Percentiles rank a stretch among this genome's conserved stretches.
phyloP scores from a whole-genome alignment of 2,888 invertebrate genomes.

The Meiosimyza platycephala region DNA sequence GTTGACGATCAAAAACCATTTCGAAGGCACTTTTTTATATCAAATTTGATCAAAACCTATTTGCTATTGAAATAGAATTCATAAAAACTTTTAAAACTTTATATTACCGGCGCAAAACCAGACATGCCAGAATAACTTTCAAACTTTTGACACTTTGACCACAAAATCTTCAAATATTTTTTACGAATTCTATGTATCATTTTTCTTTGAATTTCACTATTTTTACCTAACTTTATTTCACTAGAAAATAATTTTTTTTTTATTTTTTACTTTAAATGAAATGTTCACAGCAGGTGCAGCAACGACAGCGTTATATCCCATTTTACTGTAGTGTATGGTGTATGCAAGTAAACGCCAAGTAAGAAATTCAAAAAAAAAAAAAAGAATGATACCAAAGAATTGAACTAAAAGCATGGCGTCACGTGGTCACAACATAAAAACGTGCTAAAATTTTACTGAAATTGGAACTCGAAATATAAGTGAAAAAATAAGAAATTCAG shows the following conservation, averaged over 20 bases:
- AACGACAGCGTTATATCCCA: slow-evolving; percentile 1
- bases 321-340: neutral
- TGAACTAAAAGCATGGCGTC: slow-evolving; percentile 55
- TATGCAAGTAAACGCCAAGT: neutral
- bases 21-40: too few relatives aligned
- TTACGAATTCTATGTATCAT: neutral
- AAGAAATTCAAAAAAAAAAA: slow-evolving; percentile 19
- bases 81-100: too few relatives aligned
- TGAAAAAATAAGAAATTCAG: neutral
- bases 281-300: slow-evolving; percentile 59
- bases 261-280: slow-evolving; percentile 39
- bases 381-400: slow-evolving; percentile 26
- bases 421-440: slow-evolving; percentile 68
- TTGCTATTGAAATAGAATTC: too few relatives aligned
- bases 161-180: slow-evolving; percentile 45
- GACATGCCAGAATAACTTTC: too few relatives aligned
- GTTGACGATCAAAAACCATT: too few relatives aligned
- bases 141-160: slow-evolving; percentile 55
- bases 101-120: too few relatives aligned
- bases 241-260: neutral
- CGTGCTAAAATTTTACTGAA: slow-evolving; percentile 66
- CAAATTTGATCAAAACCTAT: too few relatives aligned
- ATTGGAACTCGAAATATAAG: slow-evolving; percentile 39
- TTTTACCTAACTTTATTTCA: too few relatives aligned
- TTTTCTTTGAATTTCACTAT: too few relatives aligned